Base-by-base conservation (phyloP, 2,797 vertebrate species). In the Champsocephalus gunnari region DNA sequence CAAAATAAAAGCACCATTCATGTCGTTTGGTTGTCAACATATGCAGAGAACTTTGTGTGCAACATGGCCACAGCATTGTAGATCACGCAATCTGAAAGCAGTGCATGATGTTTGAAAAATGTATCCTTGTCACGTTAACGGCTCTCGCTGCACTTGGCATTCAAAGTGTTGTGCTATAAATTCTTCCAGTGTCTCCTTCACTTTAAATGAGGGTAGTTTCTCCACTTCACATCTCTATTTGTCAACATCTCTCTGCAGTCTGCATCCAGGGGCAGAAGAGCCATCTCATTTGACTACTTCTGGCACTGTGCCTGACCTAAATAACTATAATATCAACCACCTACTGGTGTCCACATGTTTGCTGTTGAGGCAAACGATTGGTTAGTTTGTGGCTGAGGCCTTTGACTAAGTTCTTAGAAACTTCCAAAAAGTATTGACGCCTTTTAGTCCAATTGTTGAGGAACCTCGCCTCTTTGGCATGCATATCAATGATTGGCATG, bases 251-350 rank as follows among this genome's bases (percentile, higher is more conserved):
- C 57, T 89, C 47, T 54, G 41, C 68, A 63, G 72, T 57, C 64
- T 61, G 62, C 69, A 41, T 74, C 72, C 77, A 55, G 5, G n/a
- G 60, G 79, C 68, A 73, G 78, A 77, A 78, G 72, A 80, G 71
- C 73, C 81, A 81, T 81, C 81, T 82, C 41, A 78, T 84, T 66
- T 77, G 66, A 69, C 71, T 54, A 51, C 59, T 19, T 66, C 50
- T 88, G 91, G 84, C 88, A 66, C 66, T 43, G 43, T 64, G 85
- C 79, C 85, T 84, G 77, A 88, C 86, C 87, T 82, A 88, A 92
- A 91, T 88, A 88, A 83, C 83, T 91, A 63, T 57, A 78, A 88
- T 87, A 90, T 87, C 71, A 78, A 50, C 77, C 61, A 64, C 73
- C 82, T 64, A 79, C 44, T 53, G 66, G 62, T 65, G 71, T 57